Conservation (phyloP, 2,797 vertebrate species). For the Petrocephalus sullivani region DNA sequence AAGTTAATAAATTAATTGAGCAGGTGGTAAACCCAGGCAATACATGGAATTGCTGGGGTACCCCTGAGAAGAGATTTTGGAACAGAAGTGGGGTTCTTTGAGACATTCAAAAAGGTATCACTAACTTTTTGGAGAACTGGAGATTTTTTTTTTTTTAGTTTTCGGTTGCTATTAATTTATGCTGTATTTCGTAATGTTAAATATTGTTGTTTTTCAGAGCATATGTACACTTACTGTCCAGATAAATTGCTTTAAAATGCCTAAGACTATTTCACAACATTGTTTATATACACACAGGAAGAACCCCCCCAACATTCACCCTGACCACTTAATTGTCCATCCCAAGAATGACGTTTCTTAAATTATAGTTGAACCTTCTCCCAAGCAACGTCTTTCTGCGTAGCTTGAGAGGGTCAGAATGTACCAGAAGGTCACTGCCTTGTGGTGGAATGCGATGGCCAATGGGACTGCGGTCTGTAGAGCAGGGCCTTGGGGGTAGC, state of each 20-base stretch:
- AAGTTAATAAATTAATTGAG: neutral
- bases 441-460: conserved; percentile 37
- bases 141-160: neutral
- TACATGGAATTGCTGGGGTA: neutral
- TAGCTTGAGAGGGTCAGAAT: neutral
- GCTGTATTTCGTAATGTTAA: neutral
- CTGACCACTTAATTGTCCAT: neutral
- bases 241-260: neutral
- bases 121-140: neutral
- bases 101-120: neutral
- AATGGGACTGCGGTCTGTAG: neutral
- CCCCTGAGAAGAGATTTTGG: neutral
- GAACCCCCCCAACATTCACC: neutral
- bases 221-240: neutral
- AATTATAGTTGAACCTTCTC: neutral
- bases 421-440: neutral
- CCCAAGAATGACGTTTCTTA: neutral
- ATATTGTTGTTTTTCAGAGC: neutral
- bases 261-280: neutral
- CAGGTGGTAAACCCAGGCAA: neutral
- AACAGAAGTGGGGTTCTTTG: neutral
- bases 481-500: neutral
- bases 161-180: neutral
- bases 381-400: neutral
- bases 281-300: neutral